phyloP scores from a whole-genome alignment of 1,140 invertebrate genomes.

The Drosophila neocordata region DNA sequence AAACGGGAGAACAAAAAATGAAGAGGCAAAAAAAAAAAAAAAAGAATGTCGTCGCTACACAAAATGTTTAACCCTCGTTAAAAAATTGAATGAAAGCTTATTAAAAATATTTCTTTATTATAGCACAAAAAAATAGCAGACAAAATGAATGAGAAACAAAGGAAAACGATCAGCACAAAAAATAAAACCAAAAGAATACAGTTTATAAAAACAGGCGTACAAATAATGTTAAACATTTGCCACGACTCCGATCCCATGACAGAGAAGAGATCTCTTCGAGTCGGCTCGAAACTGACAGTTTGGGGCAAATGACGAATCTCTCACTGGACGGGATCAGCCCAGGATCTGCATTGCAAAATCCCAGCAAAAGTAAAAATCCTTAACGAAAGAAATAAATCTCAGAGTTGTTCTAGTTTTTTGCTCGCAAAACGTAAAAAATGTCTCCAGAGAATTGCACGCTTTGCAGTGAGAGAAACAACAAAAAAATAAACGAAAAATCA shows the following conservation, averaged over 20 bases:
- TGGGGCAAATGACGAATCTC: slow-evolving; percentile 54
- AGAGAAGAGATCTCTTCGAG: slow-evolving; percentile 17
- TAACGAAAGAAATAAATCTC: slow-evolving; percentile 81
- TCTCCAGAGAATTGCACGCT: slow-evolving; percentile 81
- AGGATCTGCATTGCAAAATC: slow-evolving; percentile 77
- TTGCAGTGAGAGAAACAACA: slow-evolving; percentile 30
- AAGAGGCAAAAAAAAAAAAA: slow-evolving; percentile 31
- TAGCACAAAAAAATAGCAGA: slow-evolving; percentile 41
- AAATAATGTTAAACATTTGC: slow-evolving; percentile 76
- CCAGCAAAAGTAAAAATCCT: slow-evolving; percentile 61
- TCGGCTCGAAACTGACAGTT: slow-evolving; percentile 53
- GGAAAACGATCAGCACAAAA: slow-evolving; percentile 37
- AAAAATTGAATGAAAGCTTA: slow-evolving; percentile 79
- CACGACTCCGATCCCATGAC: slow-evolving; percentile 67
- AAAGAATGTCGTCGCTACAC: slow-evolving; percentile 61
- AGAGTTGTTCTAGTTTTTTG: slow-evolving; percentile 72
- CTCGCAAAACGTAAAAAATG: slow-evolving; percentile 36
- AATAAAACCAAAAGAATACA: slow-evolving; percentile 38
- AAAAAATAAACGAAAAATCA: slow-evolving; percentile 12
- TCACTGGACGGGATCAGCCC: slow-evolving; percentile 24
- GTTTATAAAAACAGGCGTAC: slow-evolving; percentile 73
- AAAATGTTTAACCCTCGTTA: slow-evolving; percentile 77
- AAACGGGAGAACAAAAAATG: slow-evolving; percentile 11
- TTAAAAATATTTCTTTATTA: slow-evolving; percentile 81
- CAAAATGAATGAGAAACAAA: slow-evolving; percentile 36